Base-by-base conservation (phyloP, 2,797 vertebrate genomes). In the Enteromius trimaculatus region DNA sequence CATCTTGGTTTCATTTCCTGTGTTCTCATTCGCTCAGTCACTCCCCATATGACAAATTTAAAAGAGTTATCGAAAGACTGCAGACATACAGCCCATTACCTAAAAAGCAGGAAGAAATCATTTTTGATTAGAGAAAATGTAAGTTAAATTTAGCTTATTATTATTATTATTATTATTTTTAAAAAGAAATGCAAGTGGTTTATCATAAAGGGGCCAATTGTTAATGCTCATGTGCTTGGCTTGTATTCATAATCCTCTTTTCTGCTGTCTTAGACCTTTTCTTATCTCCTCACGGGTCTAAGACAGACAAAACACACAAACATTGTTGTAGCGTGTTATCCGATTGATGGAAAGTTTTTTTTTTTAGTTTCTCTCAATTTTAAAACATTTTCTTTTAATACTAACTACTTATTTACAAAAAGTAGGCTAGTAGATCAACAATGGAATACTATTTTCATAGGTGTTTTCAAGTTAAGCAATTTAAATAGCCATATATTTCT, bases 1-100 rank as follows among this genome's bases (percentile, higher is more conserved):
- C 80, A 72, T 74, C 69, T 81, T 81, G 55, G 71, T 75, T 82
- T 75, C 60, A 75, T 82, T 82, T 75, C 80, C 80, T 75, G 81
- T 82, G 53, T 76, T 64, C 47, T 77, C 62, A 77, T 34, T 29
- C 70, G 7, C 44, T 64, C n/a, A 31, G 62, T 34, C 62, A 66
- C 49, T 76, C 60, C 62, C 17, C 37, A 53, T 44, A 66, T 76
- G 71, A 68, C 72, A 55, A 11, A 55, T 53, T 64, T 72, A 81
- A 72, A 65, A 39, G 5, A 37, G 16, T 74, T 39, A 51, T 49
- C 39, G 51, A 31, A 16, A 13, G 5, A 62, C 42, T 34, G 31
- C n/a, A 80, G 17, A 17, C 17, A 62, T 26, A 34, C 11, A 49
- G 10, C 34, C 2, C 1, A 13, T 60, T 44, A 44, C 29, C 4